Conservation (phyloP, 2,888 invertebrate genomes). For the Machimus rusticus region DNA sequence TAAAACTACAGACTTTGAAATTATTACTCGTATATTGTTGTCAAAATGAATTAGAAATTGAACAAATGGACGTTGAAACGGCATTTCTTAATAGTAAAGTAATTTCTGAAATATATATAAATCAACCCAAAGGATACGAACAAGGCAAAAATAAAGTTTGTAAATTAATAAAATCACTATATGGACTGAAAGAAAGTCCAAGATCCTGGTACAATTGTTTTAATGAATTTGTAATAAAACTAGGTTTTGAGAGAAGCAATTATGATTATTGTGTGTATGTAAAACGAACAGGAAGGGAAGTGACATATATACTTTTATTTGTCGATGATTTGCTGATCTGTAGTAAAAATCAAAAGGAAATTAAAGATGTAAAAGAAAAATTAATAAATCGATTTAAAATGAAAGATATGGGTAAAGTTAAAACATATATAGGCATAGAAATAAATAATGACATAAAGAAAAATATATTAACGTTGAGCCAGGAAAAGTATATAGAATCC, state of each 20-base stretch:
- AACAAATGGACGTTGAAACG: constrained; percentile 51
- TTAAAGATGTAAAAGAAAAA: not conserved
- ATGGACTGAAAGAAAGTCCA: constrained; percentile 50
- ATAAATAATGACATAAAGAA: constrained; percentile 51
- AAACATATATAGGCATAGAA: constrained; percentile 55
- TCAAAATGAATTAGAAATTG: constrained; percentile 44
- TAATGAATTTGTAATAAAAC: constrained; percentile 48
- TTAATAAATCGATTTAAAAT: constrained; percentile 48
- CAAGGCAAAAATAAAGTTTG: constrained; percentile 52
- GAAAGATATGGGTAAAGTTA: constrained; percentile 54
- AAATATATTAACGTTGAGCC: constrained; percentile 52
- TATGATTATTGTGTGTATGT: constrained; percentile 45
- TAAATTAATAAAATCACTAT: constrained; percentile 53
- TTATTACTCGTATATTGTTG: constrained; percentile 52
- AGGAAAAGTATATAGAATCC: constrained; percentile 44
- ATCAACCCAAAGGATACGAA: constrained; percentile 54
- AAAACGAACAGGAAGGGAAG: not conserved
- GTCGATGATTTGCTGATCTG: constrained; percentile 46
- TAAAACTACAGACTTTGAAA: constrained; percentile 54
- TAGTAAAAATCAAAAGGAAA: constrained; percentile 25
- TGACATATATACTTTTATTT: constrained; percentile 37
- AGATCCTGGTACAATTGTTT: constrained; percentile 42
- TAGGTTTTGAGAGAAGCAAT: constrained; percentile 48
- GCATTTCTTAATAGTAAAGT: constrained; percentile 52
- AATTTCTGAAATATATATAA: constrained; percentile 50